Evolutionary conservation across 2,888 invertebrate species (phyloP).

Genomic region (Parapristionchus giblindavisi): DNA sequence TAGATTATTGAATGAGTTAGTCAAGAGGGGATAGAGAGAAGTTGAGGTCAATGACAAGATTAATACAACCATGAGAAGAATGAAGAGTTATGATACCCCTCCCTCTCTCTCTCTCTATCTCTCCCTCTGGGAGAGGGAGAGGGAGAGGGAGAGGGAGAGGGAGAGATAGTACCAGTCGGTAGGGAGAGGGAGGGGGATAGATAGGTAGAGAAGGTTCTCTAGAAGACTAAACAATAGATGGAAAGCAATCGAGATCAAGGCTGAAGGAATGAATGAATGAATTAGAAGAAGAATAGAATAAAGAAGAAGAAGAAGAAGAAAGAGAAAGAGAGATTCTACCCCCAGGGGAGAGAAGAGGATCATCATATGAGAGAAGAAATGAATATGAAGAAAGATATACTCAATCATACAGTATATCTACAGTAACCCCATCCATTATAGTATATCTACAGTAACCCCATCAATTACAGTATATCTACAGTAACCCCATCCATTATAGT

Average conservation of each 20-base stretch:
- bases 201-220: slow-evolving; percentile 3
- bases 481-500: no score
- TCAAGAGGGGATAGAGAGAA: not conserved
- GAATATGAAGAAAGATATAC: slow-evolving; percentile 11
- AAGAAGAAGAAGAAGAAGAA: not conserved
- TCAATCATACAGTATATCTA: no score
- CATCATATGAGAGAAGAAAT: slow-evolving; percentile 32
- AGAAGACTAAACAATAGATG: slow-evolving; percentile 6
- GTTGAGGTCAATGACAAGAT: not conserved
- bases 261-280: slow-evolving; percentile 14
- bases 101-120: no score
- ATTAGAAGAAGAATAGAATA: slow-evolving; percentile 1
- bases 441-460: no score
- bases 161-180: not conserved
- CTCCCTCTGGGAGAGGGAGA: slow-evolving; percentile 34
- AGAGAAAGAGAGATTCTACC: slow-evolving; percentile 11
- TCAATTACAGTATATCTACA: no score
- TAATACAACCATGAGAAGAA: no score
- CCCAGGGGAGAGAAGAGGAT: not conserved
- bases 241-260: slow-evolving; percentile 23
- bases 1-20: not conserved
- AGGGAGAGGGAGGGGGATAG: slow-evolving; percentile 6
- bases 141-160: slow-evolving; percentile 8
- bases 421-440: no score
- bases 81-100: no score